Base-by-base conservation (phyloP, 2,888 invertebrate genomes). In the Melanotus villosus region DNA sequence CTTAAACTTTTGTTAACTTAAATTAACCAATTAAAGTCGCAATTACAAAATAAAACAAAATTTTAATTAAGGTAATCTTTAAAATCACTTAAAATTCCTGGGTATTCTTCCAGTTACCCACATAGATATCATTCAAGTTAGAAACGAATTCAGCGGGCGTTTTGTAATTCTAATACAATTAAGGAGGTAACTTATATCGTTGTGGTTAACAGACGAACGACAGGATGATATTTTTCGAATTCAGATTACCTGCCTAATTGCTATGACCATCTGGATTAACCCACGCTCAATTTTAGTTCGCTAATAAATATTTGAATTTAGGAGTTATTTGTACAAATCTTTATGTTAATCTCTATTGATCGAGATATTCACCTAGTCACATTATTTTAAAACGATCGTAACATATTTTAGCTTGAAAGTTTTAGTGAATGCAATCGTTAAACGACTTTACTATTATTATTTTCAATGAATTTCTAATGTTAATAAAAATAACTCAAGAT, bases 1-100 rank as follows among this genome's bases (percentile, higher is more conserved):
- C 3, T 26, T 26, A 26, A 26, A 38, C 14, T n/a, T 38, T 38
- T n/a, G 12, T 14, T n/a, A n/a, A n/a, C n/a, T n/a, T n/a, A 5
- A 38, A 5, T 12, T 38, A n/a, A 9, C 36, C 14, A 41, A 7
- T 14, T 41, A 41, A 38, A 41, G 16, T 2, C 18, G 1, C 9
- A 6, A 9, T 41, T 41, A 9, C 41, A 18, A n/a, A 47, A 47
- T 21, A 41, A 5, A 47, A 54, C 21, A 41, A 64, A 56, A 7
- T 19, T 36, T 62, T 62, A 62, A 62, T 63, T 63, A 63, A 38
- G 14, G 36, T 1, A 38, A 38, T 41, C 41, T 63, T n/a, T 21
- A 54, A 38, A 30, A 63, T 41, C 63, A 30, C 52, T 63, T 52
- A 63, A 63, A 60, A 47, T 60, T 60, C 47, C 45, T 57, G 47